A percentile compares a stretch with the other conserved stretches of the same genome.
phyloP scores from a whole-genome alignment of 2,888 invertebrate genomes.

The Lasioglossum marginatum region DNA sequence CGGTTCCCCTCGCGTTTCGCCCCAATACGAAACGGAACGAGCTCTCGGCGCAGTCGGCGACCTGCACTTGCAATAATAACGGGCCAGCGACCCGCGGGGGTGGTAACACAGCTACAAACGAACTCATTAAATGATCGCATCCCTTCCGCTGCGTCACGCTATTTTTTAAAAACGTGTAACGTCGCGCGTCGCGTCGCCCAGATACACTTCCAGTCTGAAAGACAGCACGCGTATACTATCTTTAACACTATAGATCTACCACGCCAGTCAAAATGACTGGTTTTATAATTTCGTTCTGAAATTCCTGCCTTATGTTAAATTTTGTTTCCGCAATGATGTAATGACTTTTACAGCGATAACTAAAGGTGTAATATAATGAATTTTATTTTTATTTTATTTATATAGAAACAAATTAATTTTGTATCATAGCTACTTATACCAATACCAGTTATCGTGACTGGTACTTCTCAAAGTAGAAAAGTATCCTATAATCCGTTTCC shows the following conservation, averaged over 20 bases:
- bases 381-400: no score
- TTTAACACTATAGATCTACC: not conserved
- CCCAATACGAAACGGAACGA: not conserved
- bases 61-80: slow-evolving; percentile 16
- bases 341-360: no score
- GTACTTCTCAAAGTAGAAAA: no score
- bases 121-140: slow-evolving; percentile 26
- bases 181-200: slow-evolving; percentile 1
- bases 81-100: not conserved
- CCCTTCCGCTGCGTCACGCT: not conserved
- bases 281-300: no score
- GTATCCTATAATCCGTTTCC: no score
- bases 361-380: no score
- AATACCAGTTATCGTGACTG: no score
- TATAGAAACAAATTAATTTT: no score
- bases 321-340: no score
- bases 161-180: slow-evolving; percentile 8
- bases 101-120: not conserved
- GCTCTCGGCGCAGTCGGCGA: slow-evolving; percentile 1
- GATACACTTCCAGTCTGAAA: not conserved
- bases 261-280: no score
- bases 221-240: not conserved
- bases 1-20: not conserved
- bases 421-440: no score
- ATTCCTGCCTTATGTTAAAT: no score